These are phyloP conservation scores for Drosophila subsilvestris DNA, from an alignment of 2,888 invertebrate species.

Conservation along the genomic window DNA sequence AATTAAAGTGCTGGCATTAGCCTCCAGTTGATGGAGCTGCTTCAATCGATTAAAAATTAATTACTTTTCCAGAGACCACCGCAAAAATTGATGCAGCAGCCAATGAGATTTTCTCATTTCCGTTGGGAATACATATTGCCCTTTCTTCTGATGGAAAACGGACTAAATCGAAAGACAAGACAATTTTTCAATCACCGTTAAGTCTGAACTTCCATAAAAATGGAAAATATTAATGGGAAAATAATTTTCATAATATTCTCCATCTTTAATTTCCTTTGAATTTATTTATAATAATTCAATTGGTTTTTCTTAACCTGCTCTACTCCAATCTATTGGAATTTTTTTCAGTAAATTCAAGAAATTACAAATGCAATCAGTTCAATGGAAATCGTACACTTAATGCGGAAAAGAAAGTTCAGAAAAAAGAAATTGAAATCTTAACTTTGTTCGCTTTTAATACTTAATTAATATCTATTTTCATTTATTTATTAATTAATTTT, in stretches of 20 bases:
- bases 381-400: too few relatives aligned
- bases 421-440: not conserved
- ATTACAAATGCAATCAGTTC: too few relatives aligned
- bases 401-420: too few relatives aligned
- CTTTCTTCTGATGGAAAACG: not conserved
- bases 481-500: too few relatives aligned
- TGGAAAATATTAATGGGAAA: not conserved
- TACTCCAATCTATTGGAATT: too few relatives aligned
- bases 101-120: slow-evolving; percentile 25
- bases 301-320: too few relatives aligned
- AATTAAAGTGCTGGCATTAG: not conserved
- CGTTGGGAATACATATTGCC: slow-evolving; percentile 7
- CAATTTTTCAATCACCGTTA: not conserved
- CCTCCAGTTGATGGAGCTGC: not conserved
- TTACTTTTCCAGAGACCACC: slow-evolving; percentile 38
- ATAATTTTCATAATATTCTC: not conserved
- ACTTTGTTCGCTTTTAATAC: not conserved
- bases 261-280: too few relatives aligned
- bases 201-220: not conserved
- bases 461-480: too few relatives aligned
- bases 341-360: too few relatives aligned
- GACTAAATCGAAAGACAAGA: not conserved
- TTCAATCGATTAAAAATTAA: slow-evolving; percentile 49
- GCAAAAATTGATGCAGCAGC: slow-evolving; percentile 3
- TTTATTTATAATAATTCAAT: too few relatives aligned